phyloP scores from a whole-genome alignment of 2,888 invertebrate genomes.

The Hydraecia micacea region DNA sequence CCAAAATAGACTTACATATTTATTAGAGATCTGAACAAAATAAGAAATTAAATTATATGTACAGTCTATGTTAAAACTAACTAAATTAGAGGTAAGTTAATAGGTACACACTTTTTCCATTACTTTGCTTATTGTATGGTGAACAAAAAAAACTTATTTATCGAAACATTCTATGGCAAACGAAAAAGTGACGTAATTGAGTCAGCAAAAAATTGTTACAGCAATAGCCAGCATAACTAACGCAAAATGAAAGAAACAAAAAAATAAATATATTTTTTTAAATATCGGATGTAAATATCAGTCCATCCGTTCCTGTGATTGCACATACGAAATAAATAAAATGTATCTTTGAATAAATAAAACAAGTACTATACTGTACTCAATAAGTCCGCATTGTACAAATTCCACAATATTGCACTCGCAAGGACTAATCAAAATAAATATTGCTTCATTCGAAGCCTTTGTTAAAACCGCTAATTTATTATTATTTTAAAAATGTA shows the following conservation, averaged over 20 bases:
- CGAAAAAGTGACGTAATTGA: conserved; percentile 73
- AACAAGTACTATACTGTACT: conserved; percentile 78
- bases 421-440: conserved; percentile 67
- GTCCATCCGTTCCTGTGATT: conserved; percentile 87
- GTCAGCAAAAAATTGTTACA: conserved; percentile 76
- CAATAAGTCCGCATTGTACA: conserved; percentile 67
- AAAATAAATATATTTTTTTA: conserved; percentile 69
- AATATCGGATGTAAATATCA: conserved; percentile 84
- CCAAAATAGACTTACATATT: conserved; percentile 89
- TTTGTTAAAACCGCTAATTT: conserved; percentile 66
- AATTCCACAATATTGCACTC: conserved; percentile 69
- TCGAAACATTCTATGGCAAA: conserved; percentile 74
- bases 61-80: conserved; percentile 91
- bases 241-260: conserved; percentile 69
- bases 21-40: conserved; percentile 91
- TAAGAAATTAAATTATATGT: conserved; percentile 91
- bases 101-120: conserved; percentile 89
- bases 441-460: conserved; percentile 71
- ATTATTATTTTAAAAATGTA: conserved; percentile 67
- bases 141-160: conserved; percentile 74
- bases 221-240: conserved; percentile 75
- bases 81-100: conserved; percentile 90
- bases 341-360: conserved; percentile 77
- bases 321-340: conserved; percentile 77
- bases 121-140: conserved; percentile 86